Base-by-base conservation (phyloP, 2,797 vertebrate species). In the Sebastes aleutianus region DNA sequence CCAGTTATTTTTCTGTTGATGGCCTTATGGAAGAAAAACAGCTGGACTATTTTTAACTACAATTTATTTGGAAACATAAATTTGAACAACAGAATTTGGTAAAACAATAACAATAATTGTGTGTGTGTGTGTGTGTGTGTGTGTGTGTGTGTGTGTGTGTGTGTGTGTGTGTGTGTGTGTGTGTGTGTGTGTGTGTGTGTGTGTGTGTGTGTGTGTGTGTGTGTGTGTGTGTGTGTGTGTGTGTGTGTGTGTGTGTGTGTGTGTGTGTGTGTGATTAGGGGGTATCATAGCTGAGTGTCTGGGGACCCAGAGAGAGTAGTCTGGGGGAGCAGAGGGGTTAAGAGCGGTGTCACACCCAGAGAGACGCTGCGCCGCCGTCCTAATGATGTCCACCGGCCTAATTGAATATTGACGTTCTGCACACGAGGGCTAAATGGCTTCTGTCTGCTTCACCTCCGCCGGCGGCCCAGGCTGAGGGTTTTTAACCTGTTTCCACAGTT, bases 381-480 rank as follows among this genome's bases (percentile, higher is more conserved):
- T 94, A 92, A 94, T 92, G 91, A 94, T 91, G 90, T 93, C 93
- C 90, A 90, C 76, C 73, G 78, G 89, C 86, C 91, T 94, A 93
- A 96, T 95, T 95, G 94, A 95, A 95, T 95, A 95, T 95, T 93
- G 95, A 93, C 93, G 90, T 93, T 88, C 62, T 92, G 90, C 84
- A 87, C 76, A 76, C 12, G 11, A 74, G 79, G 92, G 82, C 92
- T 93, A 93, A 94, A 95, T 87, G 87, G 87, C 82, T 88, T 90
- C 88, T 85, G 88, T 91, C 90, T 79, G 89, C 79, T 82, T 84
- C 70, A 58, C 79, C 87, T 86, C 85, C 47, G 22, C 82, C 26
- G 71, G 34, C 24, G 6, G 67, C 43, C 70, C 7, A 4, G 54
- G 73, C 86, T 82, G 83, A 70, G 76, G 6, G 71, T 71, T 89